Conservation (phyloP, 2,797 vertebrate species). For the Gymnocypris eckloni region DNA sequence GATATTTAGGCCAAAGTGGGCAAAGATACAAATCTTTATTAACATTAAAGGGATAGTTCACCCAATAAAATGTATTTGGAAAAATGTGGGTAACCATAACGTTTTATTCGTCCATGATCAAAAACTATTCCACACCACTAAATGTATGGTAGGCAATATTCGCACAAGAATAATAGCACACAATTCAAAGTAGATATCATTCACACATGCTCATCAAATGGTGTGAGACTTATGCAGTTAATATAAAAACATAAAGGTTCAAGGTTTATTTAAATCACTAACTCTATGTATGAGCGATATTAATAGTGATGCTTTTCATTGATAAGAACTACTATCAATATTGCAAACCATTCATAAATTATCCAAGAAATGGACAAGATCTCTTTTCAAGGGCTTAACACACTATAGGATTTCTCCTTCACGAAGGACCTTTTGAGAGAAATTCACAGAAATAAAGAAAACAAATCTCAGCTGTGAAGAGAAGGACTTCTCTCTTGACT, state of each 20-base stretch:
- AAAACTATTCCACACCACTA: too few relatives aligned
- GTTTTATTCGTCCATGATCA: neutral
- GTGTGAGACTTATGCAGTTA: neutral
- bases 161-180: neutral
- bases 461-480: constrained; percentile 2
- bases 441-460: neutral
- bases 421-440: neutral
- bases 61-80: neutral
- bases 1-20: too few relatives aligned
- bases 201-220: neutral
- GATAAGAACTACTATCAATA: neutral
- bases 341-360: constrained; percentile 5
- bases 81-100: neutral
- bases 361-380: neutral
- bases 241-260: neutral
- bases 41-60: too few relatives aligned
- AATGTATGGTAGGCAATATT: neutral
- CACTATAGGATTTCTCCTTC: neutral
- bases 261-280: neutral
- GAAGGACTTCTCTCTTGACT: constrained; percentile 38
- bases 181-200: neutral
- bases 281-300: neutral
- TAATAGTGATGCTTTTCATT: neutral
- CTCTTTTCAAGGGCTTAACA: neutral
- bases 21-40: too few relatives aligned